Evolutionary conservation across 2,113 vertebrate genomes (phyloP).

Genomic region (Alligator mississippiensis): DNA sequence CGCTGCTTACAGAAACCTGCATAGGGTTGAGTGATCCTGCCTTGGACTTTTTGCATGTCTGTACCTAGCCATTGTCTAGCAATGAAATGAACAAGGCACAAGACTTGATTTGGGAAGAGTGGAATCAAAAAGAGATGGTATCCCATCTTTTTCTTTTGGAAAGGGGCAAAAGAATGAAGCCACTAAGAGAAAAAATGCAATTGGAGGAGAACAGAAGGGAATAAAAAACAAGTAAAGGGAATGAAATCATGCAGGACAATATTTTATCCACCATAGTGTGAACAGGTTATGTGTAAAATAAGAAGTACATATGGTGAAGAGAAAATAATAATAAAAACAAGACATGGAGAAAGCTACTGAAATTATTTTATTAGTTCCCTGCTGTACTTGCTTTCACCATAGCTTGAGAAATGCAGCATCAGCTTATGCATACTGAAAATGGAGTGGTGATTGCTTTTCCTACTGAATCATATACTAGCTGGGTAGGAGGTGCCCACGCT

Average conservation of each 20-base stretch:
- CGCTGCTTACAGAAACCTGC: no score
- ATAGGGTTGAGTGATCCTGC: no score
- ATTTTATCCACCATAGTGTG: not conserved
- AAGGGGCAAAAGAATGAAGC: no score
- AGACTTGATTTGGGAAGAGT: no score
- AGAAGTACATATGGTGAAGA: not conserved
- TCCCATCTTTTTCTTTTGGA: no score
- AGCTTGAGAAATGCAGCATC: not conserved
- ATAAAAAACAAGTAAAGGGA: not conserved
- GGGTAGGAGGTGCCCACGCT: not conserved
- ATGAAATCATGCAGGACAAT: not conserved
- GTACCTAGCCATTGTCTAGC: no score
- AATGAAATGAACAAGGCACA: no score
- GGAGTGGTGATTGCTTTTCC: not conserved
- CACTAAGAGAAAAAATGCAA: not conserved
- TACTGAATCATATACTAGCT: not conserved
- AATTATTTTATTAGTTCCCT: not conserved
- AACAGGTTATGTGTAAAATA: not conserved
- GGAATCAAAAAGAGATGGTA: no score
- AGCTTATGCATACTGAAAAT: not conserved
- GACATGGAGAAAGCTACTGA: not conserved
- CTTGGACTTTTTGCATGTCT: no score
- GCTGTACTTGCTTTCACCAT: not conserved
- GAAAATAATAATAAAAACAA: not conserved
- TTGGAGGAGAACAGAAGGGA: not conserved